Conservation (phyloP, 2,113 vertebrate species). For the Aegypius monachus region DNA sequence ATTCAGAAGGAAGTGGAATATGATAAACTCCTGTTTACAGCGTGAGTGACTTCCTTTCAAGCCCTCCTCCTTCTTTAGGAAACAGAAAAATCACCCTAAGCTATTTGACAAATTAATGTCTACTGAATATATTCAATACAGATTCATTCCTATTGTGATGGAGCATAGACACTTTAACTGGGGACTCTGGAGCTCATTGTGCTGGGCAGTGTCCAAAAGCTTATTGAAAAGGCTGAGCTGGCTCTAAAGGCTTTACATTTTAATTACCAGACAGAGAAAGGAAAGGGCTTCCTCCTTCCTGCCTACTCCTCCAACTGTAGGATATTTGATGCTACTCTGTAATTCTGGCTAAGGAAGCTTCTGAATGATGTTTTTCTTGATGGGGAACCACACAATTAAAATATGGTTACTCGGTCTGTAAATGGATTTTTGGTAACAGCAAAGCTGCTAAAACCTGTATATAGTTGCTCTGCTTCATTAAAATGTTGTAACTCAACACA, state of each 20-base stretch:
- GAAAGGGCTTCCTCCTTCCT: background rate
- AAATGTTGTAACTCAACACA: background rate
- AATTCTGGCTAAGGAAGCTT: background rate
- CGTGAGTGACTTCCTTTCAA: background rate
- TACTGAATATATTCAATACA: background rate
- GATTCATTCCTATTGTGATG: background rate
- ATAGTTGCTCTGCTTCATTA: background rate
- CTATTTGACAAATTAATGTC: background rate
- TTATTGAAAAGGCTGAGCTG: background rate
- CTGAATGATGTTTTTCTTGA: background rate
- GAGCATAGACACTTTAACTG: background rate
- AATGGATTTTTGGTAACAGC: background rate
- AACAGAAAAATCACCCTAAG: background rate
- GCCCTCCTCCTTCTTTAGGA: background rate
- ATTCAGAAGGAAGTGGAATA: background rate
- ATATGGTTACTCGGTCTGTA: background rate
- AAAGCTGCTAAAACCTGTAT: background rate
- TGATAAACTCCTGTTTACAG: conserved; percentile 18
- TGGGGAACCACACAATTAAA: background rate
- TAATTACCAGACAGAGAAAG: background rate
- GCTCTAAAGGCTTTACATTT: background rate
- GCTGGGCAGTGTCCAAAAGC: background rate
- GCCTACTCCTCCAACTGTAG: background rate
- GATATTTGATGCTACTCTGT: background rate
- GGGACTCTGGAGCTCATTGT: background rate